Conservation (phyloP, 2,797 vertebrate genomes). For the Loriculus beryllinus region DNA sequence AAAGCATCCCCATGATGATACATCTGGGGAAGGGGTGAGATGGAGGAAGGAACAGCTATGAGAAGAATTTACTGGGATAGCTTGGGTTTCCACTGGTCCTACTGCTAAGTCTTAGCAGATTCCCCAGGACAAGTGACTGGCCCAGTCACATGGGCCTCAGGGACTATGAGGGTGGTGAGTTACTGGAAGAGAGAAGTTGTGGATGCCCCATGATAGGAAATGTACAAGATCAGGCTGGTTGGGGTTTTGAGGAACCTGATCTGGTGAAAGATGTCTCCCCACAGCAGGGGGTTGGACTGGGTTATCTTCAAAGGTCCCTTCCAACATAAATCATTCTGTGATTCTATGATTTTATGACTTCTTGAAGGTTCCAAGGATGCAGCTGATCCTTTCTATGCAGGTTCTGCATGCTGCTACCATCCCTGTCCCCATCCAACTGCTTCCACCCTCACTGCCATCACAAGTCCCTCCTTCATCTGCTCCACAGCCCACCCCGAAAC, state of each 20-base stretch:
- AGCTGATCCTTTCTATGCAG: background rate
- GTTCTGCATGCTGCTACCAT: background rate
- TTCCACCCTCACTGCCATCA: background rate
- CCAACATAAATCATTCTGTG: background rate
- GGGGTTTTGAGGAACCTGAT: background rate
- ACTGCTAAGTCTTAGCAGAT: background rate
- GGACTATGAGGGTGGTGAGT: background rate
- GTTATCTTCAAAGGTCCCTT: background rate
- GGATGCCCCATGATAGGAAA: background rate
- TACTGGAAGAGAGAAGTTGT: background rate
- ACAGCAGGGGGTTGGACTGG: background rate
- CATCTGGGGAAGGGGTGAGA: rapidly evolving
- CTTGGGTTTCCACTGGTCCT: background rate
- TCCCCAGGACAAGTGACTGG: no score
- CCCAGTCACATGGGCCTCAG: rapidly evolving
- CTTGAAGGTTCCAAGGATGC: background rate
- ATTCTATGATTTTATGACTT: background rate
- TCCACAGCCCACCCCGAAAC: background rate
- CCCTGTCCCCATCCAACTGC: rapidly evolving
- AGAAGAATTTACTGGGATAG: background rate
- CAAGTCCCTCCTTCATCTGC: background rate
- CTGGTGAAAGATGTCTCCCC: background rate
- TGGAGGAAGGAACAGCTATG: background rate
- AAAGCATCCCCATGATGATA: background rate
- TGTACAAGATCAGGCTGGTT: background rate